Percentiles rank a stretch among this genome's conserved stretches.
These are phyloP conservation scores for Aphelenchoides fujianensis DNA, from an alignment of 1,140 invertebrate species.

Conservation along the genomic window DNA sequence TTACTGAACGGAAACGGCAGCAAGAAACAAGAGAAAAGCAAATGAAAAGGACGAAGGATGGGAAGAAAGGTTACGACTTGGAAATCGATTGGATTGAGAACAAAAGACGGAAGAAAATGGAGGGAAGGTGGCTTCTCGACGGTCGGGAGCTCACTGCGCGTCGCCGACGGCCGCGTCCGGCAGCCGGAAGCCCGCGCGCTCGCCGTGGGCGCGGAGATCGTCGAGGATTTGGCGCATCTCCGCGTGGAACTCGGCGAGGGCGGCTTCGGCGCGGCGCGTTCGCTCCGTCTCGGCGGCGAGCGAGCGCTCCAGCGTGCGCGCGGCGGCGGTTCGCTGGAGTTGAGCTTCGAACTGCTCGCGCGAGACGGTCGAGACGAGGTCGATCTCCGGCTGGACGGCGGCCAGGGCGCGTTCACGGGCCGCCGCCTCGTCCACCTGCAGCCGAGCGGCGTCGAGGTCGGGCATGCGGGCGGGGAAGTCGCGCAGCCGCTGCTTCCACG, in stretches of 20 bases:
- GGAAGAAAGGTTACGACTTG: too few relatives aligned
- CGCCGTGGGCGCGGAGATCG: too few relatives aligned
- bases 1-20: too few relatives aligned
- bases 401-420: not conserved
- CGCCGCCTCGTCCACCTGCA: not conserved
- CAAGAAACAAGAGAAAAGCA: too few relatives aligned
- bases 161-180: too few relatives aligned
- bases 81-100: too few relatives aligned
- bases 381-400: not conserved
- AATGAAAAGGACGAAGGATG: too few relatives aligned
- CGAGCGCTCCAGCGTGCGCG: not conserved
- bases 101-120: too few relatives aligned
- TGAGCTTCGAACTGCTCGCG: conserved; percentile 2
- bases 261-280: not conserved
- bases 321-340: not conserved
- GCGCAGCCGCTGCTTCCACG: not conserved
- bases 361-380: not conserved
- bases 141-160: too few relatives aligned
- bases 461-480: not conserved
- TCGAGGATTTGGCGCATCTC: not conserved
- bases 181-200: too few relatives aligned
- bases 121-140: too few relatives aligned
- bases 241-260: not conserved
- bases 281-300: not conserved
- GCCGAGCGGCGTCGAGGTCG: not conserved